Percentiles rank a stretch among this genome's conserved stretches.
phyloP scores from a whole-genome alignment of 1,140 invertebrate species.

The Adelges cooleyi region DNA sequence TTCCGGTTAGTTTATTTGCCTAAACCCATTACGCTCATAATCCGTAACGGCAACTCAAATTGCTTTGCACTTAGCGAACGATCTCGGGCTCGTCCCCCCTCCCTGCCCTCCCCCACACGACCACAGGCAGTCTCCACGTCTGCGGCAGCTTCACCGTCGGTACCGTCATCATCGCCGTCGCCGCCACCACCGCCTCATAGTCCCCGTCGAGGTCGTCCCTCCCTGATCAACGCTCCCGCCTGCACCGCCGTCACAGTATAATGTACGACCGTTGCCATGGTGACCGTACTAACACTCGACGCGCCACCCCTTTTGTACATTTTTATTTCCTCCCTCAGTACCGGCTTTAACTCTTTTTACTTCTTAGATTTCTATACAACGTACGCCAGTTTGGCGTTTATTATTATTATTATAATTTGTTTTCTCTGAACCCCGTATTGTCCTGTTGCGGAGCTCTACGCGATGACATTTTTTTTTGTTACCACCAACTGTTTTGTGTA shows the following conservation, averaged over 20 bases:
- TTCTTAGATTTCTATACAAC: too few relatives aligned
- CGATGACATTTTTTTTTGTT: too few relatives aligned
- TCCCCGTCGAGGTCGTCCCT: background rate
- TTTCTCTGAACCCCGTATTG: too few relatives aligned
- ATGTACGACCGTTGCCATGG: background rate
- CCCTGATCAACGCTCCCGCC: background rate
- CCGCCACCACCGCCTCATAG: background rate
- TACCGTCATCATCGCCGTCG: background rate
- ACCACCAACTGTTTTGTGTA: too few relatives aligned
- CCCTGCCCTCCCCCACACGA: background rate
- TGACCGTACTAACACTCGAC: background rate
- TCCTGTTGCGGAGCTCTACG: too few relatives aligned
- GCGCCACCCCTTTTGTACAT: slow-evolving; percentile 5
- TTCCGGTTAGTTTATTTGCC: slow-evolving; percentile 28
- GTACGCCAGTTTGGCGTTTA: too few relatives aligned
- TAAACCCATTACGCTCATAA: slow-evolving; percentile 27
- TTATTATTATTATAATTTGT: too few relatives aligned
- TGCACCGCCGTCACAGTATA: too few relatives aligned
- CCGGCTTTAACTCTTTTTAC: background rate
- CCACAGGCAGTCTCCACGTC: background rate
- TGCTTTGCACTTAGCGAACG: slow-evolving; percentile 8
- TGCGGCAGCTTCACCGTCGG: background rate
- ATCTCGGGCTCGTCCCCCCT: background rate
- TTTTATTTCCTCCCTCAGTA: background rate
- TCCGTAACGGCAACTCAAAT: slow-evolving; percentile 25